These are phyloP conservation scores for Ceyx margarethae DNA, from an alignment of 2,113 vertebrate genomes.

Conservation along the genomic window DNA sequence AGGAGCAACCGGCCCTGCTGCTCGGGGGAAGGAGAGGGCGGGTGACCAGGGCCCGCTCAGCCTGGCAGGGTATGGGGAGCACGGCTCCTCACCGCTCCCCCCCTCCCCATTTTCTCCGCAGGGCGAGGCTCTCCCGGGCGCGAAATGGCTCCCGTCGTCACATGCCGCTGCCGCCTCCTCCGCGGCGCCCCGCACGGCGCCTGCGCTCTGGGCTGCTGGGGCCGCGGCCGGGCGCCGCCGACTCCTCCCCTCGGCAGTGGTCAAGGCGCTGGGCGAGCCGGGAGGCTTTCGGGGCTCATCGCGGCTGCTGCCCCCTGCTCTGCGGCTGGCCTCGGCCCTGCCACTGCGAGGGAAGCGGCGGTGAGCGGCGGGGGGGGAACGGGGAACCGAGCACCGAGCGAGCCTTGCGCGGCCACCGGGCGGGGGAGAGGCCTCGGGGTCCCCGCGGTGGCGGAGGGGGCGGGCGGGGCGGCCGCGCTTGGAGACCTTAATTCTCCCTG, in stretches of 20 bases:
- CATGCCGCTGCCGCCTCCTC: neutral
- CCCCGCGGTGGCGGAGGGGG: neutral
- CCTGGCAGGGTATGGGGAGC: rapidly evolving
- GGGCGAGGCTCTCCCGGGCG: rapidly evolving
- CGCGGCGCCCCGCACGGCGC: neutral
- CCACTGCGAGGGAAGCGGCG: neutral
- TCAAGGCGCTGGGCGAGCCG: neutral
- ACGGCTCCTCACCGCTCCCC: rapidly evolving
- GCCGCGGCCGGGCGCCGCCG: neutral
- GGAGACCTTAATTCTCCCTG: neutral
- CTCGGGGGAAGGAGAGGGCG: rapidly evolving
- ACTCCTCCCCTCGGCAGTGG: neutral
- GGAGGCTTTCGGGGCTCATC: neutral
- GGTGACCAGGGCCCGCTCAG: rapidly evolving
- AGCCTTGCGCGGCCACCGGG: neutral
- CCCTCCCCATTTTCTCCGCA: neutral
- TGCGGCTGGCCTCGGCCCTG: neutral
- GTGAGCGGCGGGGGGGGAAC: neutral
- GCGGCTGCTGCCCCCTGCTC: neutral
- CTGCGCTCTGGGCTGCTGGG: neutral
- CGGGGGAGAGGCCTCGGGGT: neutral
- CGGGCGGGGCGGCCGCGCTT: neutral
- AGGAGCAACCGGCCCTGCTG: rapidly evolving
- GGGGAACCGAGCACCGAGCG: too few relatives aligned
- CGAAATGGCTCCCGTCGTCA: constrained; percentile 11